Base-by-base conservation (phyloP, 2,113 vertebrate genomes). In the Lophochroa leadbeateri region DNA sequence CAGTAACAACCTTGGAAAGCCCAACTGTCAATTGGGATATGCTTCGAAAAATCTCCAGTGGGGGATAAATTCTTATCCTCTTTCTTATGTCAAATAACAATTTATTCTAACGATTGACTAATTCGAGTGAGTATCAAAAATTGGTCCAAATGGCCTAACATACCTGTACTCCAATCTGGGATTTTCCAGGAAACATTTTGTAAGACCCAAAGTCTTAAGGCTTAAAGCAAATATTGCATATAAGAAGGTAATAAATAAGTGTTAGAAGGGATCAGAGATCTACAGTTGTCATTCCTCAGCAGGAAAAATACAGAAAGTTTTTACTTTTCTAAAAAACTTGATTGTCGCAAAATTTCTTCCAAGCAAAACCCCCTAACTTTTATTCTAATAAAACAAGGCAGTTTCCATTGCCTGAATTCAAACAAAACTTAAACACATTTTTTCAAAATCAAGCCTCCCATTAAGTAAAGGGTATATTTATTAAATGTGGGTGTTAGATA, bases 381-480 rank as follows among this genome's bases (percentile, higher is more conserved):
- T 90, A 25, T 49, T 64, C 17, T 87, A 60, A 95, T 85, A 82
- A 68, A 97, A 93, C 15, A 52, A 81, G 47, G 63, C 5, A 5
- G 2, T 68, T 88, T 90, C 28, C 29, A 41, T 27, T 86, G 16
- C 47, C 65, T 92, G 65, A 90, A 64, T 91, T 95, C 44, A 95
- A 97, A 95, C 43, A 68, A 88, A 95, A 78, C 31, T 43, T 85
- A 43, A 43, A 23, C 5, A 44, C 12, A 0, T n/a, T 37, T 74
- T 82, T 60, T 17, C 2, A 9, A 64, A 96, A 65, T 75, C 10
- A 74, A 92, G 21, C 35, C 50, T 80, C 19, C 39, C 39, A 85
- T 95, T 90, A 95, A 88, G 76, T 68, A 92, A 90, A 92, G 10
- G 12, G 6, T 61, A 21, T 46, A 85, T 70, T 95, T 95, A 91